Conservation (phyloP, 2,113 vertebrate species). For the Rhinichthys klamathensis region DNA sequence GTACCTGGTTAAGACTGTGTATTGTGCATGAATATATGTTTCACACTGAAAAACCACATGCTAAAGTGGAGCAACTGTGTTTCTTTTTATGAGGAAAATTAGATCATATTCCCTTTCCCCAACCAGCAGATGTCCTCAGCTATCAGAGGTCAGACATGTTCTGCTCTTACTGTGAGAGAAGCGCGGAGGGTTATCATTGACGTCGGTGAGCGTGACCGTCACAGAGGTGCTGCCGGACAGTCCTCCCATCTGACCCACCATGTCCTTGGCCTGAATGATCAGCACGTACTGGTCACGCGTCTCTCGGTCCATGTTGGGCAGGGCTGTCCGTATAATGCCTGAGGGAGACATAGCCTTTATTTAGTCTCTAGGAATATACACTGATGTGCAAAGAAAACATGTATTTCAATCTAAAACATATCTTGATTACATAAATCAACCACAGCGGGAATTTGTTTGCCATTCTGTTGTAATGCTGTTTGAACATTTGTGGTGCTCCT, state of each 20-base stretch:
- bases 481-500: too few species aligned
- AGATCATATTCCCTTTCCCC: background rate
- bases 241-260: slow-evolving; percentile 97
- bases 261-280: slow-evolving; percentile 98
- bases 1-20: background rate
- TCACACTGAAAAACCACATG: background rate
- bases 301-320: slow-evolving; percentile 97
- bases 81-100: background rate
- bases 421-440: too few species aligned
- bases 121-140: background rate
- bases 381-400: background rate
- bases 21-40: background rate
- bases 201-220: slow-evolving; percentile 91
- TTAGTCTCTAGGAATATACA: background rate
- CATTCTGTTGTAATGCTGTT: too few species aligned
- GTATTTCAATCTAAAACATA: background rate
- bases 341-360: slow-evolving; percentile 46
- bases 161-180: slow-evolving; percentile 84
- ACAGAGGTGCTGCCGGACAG: slow-evolving; percentile 94
- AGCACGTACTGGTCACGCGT: slow-evolving; percentile 93
- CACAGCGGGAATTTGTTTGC: too few species aligned
- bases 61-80: background rate
- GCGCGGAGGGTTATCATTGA: slow-evolving; percentile 75
- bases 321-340: slow-evolving; percentile 95
- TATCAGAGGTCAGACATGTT: background rate